phyloP scores from a whole-genome alignment of 2,888 invertebrate genomes.

The Drosophila flavopinicola region DNA sequence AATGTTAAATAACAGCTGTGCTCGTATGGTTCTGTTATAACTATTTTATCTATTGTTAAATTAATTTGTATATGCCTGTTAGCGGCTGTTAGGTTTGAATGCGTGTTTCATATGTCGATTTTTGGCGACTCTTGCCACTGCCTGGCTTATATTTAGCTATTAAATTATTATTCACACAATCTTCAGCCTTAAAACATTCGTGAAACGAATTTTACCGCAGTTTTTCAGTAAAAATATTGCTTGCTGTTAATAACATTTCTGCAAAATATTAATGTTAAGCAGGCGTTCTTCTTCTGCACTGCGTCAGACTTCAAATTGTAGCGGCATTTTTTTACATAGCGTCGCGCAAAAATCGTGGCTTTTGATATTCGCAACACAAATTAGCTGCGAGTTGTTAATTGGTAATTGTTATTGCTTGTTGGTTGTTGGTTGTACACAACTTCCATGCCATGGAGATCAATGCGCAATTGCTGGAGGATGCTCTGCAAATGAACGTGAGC shows the following conservation, averaged over 20 bases:
- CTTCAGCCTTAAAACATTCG: neutral
- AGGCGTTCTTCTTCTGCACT: slow-evolving; percentile 16
- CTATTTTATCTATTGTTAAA: neutral
- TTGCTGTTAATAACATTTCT: slow-evolving; percentile 32
- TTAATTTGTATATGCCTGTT: neutral
- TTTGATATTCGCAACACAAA: slow-evolving; percentile 2
- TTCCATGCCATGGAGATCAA: slow-evolving; percentile 48
- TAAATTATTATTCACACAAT: neutral
- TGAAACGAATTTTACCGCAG: neutral
- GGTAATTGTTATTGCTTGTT: slow-evolving; percentile 6
- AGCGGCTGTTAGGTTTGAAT: slow-evolving; percentile 20
- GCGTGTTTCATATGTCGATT: neutral
- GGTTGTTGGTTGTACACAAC: neutral
- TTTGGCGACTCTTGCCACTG: neutral
- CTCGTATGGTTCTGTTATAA: neutral
- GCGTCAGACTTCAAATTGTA: slow-evolving; percentile 61
- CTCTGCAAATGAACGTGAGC: slow-evolving; percentile 22
- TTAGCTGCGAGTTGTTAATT: slow-evolving; percentile 2
- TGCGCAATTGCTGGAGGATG: slow-evolving; percentile 19
- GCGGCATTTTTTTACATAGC: slow-evolving; percentile 62
- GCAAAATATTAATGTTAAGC: slow-evolving; percentile 16
- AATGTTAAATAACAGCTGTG: neutral
- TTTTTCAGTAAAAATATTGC: neutral
- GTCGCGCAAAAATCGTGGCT: slow-evolving; percentile 3
- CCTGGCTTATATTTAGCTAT: neutral